Percentiles rank a stretch among this genome's conserved stretches.
Evolutionary conservation across 2,888 invertebrate genomes (phyloP).

Genomic region (Phortica okadai): DNA sequence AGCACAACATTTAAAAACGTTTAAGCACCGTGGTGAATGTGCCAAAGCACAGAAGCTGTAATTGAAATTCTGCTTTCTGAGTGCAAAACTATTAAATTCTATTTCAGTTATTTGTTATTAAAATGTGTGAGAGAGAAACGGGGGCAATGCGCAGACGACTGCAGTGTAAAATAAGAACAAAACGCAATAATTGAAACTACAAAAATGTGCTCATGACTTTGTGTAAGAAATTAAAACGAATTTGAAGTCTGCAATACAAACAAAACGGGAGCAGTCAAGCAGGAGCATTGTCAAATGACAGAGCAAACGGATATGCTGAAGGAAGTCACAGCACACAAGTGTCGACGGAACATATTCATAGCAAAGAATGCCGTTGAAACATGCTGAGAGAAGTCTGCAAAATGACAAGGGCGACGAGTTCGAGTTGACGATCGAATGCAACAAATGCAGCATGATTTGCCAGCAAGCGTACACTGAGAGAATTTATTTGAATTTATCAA

Average conservation of each 20-base stretch:
- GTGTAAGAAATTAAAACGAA: neutral
- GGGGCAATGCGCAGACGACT: neutral
- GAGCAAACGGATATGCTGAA: constrained; percentile 45
- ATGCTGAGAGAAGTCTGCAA: neutral
- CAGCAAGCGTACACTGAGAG: neutral
- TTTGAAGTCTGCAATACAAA: neutral
- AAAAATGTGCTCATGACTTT: neutral
- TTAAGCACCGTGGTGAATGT: neutral
- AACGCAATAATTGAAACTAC: neutral
- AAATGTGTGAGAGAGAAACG: neutral
- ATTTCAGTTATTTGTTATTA: constrained; percentile 16
- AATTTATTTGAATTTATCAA: neutral
- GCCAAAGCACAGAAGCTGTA: neutral
- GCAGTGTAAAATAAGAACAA: too few species aligned
- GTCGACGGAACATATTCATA: constrained; percentile 46
- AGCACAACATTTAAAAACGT: neutral
- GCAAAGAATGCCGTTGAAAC: constrained; percentile 10
- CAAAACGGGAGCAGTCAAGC: neutral
- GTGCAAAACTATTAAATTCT: constrained; percentile 28
- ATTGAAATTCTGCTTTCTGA: constrained; percentile 24
- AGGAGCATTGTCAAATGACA: neutral
- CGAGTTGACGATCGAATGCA: too few species aligned
- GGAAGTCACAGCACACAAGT: constrained; percentile 53
- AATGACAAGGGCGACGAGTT: neutral
- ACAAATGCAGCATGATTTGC: neutral